These are phyloP conservation scores for Panthera tigris DNA, from an alignment of 2,113 vertebrate species.

Conservation along the genomic window DNA sequence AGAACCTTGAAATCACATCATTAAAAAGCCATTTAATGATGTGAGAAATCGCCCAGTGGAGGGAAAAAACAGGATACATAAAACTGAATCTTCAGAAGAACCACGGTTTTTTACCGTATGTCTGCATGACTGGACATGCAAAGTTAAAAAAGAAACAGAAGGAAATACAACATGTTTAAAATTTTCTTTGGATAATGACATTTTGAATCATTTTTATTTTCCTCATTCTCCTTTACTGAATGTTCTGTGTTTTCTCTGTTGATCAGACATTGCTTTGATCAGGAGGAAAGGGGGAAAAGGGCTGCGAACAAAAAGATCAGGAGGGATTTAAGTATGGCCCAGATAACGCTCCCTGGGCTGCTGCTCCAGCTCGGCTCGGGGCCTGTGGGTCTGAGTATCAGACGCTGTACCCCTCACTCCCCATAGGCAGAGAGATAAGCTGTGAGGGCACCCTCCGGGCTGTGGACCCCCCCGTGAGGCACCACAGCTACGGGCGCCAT, in stretches of 20 bases:
- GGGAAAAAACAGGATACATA: not conserved
- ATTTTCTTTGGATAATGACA: not conserved
- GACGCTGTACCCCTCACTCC: not conserved
- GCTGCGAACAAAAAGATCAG: not conserved
- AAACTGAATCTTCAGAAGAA: not conserved
- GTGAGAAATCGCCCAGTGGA: conserved; percentile 39
- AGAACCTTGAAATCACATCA: conserved; percentile 41
- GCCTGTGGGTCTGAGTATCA: not conserved
- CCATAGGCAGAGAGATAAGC: conserved; percentile 87
- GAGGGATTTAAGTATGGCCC: not conserved
- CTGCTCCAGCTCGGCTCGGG: not conserved
- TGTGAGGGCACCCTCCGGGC: conserved; percentile 95
- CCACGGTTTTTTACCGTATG: not conserved
- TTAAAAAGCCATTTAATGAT: conserved; percentile 45
- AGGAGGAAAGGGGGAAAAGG: not conserved
- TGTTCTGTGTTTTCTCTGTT: not conserved
- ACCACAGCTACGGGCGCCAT: conserved; percentile 96
- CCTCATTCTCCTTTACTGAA: not conserved
- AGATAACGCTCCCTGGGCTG: not conserved
- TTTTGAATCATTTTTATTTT: not conserved
- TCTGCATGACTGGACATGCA: not conserved
- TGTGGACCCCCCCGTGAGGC: conserved; percentile 90
- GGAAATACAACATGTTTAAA: not conserved
- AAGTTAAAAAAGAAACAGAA: not conserved
- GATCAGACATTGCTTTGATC: not conserved